Percentiles rank a stretch among this genome's conserved stretches.
These are phyloP conservation scores for Harpagifer antarcticus DNA, from an alignment of 2,797 vertebrate species.

Conservation along the genomic window DNA sequence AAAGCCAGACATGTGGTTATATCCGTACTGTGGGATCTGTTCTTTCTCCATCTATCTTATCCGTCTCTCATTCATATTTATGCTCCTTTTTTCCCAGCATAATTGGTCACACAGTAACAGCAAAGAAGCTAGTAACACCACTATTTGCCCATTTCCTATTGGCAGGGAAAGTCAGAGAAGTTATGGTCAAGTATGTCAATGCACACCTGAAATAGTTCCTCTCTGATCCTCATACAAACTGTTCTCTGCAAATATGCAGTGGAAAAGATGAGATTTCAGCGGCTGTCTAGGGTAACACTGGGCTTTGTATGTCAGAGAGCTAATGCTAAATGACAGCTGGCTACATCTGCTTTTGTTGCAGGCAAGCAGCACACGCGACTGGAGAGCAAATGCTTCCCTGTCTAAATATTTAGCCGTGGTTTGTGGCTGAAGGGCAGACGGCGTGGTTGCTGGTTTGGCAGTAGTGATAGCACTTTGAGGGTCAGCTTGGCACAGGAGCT, in stretches of 20 bases:
- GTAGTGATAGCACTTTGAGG: slow-evolving; percentile 51
- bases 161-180: background rate
- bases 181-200: background rate
- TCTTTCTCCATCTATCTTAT: slow-evolving; percentile 15
- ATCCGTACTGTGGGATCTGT: slow-evolving; percentile 27
- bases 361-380: slow-evolving; percentile 24
- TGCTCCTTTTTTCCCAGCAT: slow-evolving; percentile 23
- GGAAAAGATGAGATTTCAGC: background rate
- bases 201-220: slow-evolving; percentile 19
- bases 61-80: slow-evolving; percentile 3
- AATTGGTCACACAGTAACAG: slow-evolving; percentile 6
- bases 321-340: slow-evolving; percentile 57
- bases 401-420: slow-evolving; percentile 59
- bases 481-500: slow-evolving; percentile 61
- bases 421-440: slow-evolving; percentile 62
- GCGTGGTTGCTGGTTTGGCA: slow-evolving; percentile 61
- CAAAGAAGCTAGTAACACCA: background rate
- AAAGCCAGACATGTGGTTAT: slow-evolving; percentile 28
- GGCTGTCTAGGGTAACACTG: slow-evolving; percentile 6
- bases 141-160: background rate
- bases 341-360: slow-evolving; percentile 68
- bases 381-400: slow-evolving; percentile 39
- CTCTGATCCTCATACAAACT: slow-evolving; percentile 25
- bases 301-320: slow-evolving; percentile 23
- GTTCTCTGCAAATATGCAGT: slow-evolving; percentile 20